These are phyloP conservation scores for Ophthalmolycus amberensis DNA, from an alignment of 2,113 vertebrate genomes.

Conservation along the genomic window DNA sequence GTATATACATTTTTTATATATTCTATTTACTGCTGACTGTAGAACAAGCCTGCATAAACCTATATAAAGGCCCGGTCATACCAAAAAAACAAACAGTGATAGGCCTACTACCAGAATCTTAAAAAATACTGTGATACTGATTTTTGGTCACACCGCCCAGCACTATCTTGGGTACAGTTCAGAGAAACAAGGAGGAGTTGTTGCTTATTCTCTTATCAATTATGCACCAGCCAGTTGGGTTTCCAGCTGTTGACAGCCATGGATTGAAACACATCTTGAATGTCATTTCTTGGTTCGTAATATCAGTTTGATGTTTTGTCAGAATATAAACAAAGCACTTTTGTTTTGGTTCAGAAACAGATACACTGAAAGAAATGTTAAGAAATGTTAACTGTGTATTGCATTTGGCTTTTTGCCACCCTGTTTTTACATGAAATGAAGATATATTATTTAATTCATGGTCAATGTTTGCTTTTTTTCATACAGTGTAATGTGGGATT, in stretches of 20 bases:
- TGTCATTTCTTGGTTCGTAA: conserved; percentile 64
- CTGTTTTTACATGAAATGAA: conserved; percentile 35
- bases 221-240: not conserved
- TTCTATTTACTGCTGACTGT: not conserved
- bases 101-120: not conserved
- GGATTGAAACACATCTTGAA: conserved; percentile 77
- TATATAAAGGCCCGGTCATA: not conserved
- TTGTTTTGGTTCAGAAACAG: conserved; percentile 46
- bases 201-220: conserved; percentile 30
- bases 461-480: conserved; percentile 52
- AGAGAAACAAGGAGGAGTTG: conserved; percentile 73
- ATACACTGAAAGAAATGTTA: conserved; percentile 52
- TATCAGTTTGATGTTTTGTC: conserved; percentile 56
- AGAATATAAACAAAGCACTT: conserved; percentile 23
- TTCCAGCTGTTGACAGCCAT: conserved; percentile 60
- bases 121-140: not conserved
- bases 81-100: not conserved
- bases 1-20: not conserved
- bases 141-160: not conserved
- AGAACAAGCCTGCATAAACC: not conserved
- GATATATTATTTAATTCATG: conserved; percentile 31
- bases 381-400: conserved; percentile 20
- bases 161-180: conserved; percentile 61
- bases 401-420: conserved; percentile 52
- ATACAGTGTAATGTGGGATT: conserved; percentile 76